A percentile compares a stretch with the other conserved stretches of the same genome.
phyloP scores from a whole-genome alignment of 2,113 vertebrate species.

The Dromaius novaehollandiae region DNA sequence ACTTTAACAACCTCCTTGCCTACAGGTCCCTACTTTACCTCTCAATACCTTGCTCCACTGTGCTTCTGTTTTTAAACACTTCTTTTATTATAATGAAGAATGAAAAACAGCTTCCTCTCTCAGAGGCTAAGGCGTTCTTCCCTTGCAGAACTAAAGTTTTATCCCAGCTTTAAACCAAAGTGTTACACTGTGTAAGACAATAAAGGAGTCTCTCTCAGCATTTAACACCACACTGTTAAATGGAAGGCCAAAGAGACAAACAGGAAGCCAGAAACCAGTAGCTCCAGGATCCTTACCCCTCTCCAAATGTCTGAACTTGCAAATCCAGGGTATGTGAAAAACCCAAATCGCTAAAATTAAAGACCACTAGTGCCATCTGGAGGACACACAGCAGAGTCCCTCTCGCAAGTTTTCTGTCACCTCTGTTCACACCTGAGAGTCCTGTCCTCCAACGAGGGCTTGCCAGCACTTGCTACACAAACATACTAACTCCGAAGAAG shows the following conservation, averaged over 20 bases:
- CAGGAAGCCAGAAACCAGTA: background rate
- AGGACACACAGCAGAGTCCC: background rate
- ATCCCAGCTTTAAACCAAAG: background rate
- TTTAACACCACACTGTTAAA: background rate
- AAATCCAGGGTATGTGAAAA: background rate
- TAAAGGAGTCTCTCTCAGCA: background rate
- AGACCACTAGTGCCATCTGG: conserved; percentile 52
- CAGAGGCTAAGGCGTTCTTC: background rate
- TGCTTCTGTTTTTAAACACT: background rate
- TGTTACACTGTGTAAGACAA: background rate
- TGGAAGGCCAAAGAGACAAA: background rate
- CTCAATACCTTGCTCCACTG: background rate
- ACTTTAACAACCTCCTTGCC: background rate
- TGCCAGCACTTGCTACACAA: background rate
- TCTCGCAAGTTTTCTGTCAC: background rate
- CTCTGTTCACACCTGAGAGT: background rate
- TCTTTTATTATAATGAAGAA: background rate
- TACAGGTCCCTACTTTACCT: background rate
- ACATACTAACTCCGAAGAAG: background rate
- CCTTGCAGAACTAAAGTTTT: background rate
- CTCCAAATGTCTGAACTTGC: background rate
- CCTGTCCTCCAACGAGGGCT: background rate
- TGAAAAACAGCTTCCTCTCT: background rate
- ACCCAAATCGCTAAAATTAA: background rate
- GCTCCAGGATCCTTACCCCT: background rate